Evolutionary conservation across 2,797 vertebrate genomes (phyloP).

Genomic region (Peromyscus melanophrys): DNA sequence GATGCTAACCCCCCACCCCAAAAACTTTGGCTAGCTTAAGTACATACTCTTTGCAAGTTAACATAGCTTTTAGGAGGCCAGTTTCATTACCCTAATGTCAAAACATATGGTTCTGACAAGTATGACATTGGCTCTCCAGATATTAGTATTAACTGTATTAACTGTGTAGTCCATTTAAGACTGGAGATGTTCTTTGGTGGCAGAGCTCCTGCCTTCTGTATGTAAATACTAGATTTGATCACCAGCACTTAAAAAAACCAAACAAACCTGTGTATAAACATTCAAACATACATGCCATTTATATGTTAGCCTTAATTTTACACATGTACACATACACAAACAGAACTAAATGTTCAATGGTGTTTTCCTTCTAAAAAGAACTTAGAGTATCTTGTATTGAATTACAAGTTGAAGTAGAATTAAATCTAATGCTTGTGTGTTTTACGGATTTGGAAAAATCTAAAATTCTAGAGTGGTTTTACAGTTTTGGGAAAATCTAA

Average conservation of each 20-base stretch:
- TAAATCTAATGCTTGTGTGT: background rate
- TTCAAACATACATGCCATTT: background rate
- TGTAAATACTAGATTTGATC: no score
- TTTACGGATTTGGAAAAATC: background rate
- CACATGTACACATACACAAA: no score
- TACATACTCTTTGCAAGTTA: background rate
- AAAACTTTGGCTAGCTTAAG: background rate
- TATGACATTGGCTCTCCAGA: background rate
- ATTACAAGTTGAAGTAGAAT: slow-evolving; percentile 19
- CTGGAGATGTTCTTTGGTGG: no score
- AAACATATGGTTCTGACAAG: background rate
- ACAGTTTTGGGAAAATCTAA: slow-evolving; percentile 18
- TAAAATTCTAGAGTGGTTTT: background rate
- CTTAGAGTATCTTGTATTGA: background rate
- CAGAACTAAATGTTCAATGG: background rate
- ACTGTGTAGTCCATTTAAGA: background rate
- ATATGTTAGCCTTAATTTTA: slow-evolving; percentile 25
- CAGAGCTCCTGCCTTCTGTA: background rate
- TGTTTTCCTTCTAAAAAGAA: slow-evolving; percentile 17
- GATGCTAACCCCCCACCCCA: no score
- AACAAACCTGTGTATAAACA: background rate
- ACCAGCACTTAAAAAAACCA: background rate
- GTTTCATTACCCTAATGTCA: background rate
- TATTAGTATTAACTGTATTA: background rate
- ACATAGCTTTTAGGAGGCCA: background rate